These are phyloP conservation scores for Leistus spinibarbis DNA, from an alignment of 2,888 invertebrate species.

Conservation along the genomic window DNA sequence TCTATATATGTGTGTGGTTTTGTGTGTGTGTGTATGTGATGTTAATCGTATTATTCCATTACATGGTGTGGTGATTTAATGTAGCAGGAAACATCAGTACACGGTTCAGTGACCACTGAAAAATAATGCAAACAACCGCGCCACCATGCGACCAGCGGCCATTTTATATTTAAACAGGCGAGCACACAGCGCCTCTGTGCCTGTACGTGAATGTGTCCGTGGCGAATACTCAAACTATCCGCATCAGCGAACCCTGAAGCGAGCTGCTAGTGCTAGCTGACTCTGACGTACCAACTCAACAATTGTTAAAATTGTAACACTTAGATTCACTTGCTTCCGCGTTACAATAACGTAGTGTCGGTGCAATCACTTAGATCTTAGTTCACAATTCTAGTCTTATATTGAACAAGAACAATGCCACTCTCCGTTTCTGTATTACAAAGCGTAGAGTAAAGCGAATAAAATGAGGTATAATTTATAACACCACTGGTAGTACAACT, in stretches of 20 bases:
- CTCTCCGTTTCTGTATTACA: too few relatives aligned
- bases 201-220: background rate
- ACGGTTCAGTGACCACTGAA: constrained; percentile 16
- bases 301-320: background rate
- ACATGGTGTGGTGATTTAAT: constrained; percentile 10
- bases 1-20: background rate
- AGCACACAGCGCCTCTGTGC: background rate
- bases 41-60: constrained; percentile 24
- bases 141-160: background rate
- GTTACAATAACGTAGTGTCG: too few relatives aligned
- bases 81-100: constrained; percentile 10
- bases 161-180: background rate
- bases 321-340: background rate
- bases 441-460: too few relatives aligned
- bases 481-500: too few relatives aligned
- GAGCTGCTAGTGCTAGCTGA: background rate
- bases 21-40: background rate
- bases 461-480: too few relatives aligned
- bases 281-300: background rate
- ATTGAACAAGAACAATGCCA: too few relatives aligned
- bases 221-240: background rate
- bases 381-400: too few relatives aligned
- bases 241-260: background rate
- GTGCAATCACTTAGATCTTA: too few relatives aligned
- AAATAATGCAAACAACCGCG: constrained; percentile 7